A percentile compares a stretch with the other conserved stretches of the same genome.
These are phyloP conservation scores for Pristionchus mayeri DNA, from an alignment of 2,888 invertebrate species.

Conservation along the genomic window DNA sequence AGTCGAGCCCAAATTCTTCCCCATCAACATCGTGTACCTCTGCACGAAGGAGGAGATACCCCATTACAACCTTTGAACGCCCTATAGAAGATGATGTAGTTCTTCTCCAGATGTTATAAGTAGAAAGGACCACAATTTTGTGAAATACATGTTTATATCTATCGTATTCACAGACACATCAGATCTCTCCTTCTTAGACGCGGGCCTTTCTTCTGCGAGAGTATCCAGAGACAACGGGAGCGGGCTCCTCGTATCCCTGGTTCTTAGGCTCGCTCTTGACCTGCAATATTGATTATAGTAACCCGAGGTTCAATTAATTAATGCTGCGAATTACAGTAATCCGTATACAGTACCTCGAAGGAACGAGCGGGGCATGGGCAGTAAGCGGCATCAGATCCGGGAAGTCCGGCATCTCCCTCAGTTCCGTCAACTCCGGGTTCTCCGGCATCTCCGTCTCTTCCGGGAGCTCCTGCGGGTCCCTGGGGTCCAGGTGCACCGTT, in stretches of 20 bases:
- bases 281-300: background rate
- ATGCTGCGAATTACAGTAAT: background rate
- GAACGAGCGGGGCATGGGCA: slow-evolving; percentile 45
- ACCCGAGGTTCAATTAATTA: background rate
- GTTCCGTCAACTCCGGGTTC: slow-evolving; percentile 25
- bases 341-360: slow-evolving; percentile 24
- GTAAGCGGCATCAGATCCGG: slow-evolving; percentile 45
- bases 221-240: background rate
- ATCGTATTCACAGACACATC: background rate
- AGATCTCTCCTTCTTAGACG: background rate
- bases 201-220: slow-evolving; percentile 6
- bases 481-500: slow-evolving; percentile 30
- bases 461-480: slow-evolving; percentile 43
- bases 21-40: slow-evolving; percentile 45
- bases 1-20: slow-evolving; percentile 30
- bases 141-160: background rate
- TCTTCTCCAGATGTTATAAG: no score
- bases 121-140: background rate
- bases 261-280: slow-evolving; percentile 41
- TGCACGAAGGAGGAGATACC: no score
- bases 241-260: slow-evolving; percentile 39
- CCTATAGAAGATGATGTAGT: no score
- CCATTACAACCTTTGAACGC: no score
- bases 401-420: slow-evolving; percentile 29
- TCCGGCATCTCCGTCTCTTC: slow-evolving; percentile 28